Conservation (phyloP, 2,888 invertebrate species). For the Epistrophella euchroma region DNA sequence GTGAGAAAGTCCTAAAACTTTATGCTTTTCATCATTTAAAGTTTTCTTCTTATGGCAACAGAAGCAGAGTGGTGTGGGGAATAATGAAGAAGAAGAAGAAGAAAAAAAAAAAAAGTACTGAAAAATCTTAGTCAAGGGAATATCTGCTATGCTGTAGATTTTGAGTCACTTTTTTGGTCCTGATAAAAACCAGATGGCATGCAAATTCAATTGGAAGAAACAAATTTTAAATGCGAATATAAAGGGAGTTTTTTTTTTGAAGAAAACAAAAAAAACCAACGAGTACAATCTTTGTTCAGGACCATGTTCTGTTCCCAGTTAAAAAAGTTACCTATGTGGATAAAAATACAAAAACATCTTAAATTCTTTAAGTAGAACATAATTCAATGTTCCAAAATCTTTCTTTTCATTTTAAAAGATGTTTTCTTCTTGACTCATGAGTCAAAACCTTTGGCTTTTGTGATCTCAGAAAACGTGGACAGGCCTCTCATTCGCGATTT, state of each 20-base stretch:
- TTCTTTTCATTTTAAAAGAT: no score
- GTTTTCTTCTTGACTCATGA: no score
- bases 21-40: slow-evolving; percentile 83
- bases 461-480: no score
- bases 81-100: not conserved
- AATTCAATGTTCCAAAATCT: no score
- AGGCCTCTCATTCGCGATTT: no score
- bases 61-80: not conserved
- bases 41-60: slow-evolving; percentile 78
- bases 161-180: slow-evolving; percentile 5
- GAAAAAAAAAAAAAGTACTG: slow-evolving; percentile 1
- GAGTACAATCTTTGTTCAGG: not conserved
- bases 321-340: not conserved
- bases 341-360: not conserved
- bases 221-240: slow-evolving; percentile 31
- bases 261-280: not conserved
- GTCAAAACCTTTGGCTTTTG: no score
- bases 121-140: slow-evolving; percentile 31
- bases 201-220: slow-evolving; percentile 62
- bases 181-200: slow-evolving; percentile 54
- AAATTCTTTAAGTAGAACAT: not conserved
- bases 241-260: not conserved
- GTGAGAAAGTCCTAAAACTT: slow-evolving; percentile 78
- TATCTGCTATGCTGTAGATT: slow-evolving; percentile 44
- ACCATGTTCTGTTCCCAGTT: not conserved